A percentile compares a stretch with the other conserved stretches of the same genome.
Evolutionary conservation across 2,888 invertebrate genomes (phyloP).

Genomic region (Auanema sp.): DNA sequence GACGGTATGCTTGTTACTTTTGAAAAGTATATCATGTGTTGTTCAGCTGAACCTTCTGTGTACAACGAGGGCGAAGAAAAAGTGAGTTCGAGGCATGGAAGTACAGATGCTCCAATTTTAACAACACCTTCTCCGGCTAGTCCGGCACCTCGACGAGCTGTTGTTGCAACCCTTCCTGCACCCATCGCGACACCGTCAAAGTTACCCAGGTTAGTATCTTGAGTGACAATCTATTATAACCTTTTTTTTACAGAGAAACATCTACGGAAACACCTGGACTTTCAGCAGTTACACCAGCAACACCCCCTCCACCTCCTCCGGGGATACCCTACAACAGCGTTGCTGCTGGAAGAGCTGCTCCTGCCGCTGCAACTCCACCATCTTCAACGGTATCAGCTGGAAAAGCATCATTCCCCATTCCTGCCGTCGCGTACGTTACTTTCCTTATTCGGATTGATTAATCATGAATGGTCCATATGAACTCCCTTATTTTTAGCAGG

Average conservation of each 20-base stretch:
- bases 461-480: neutral
- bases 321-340: conserved; percentile 61
- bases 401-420: conserved; percentile 20
- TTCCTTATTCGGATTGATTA: neutral
- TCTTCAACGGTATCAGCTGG: conserved; percentile 15
- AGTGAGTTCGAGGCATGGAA: conserved; percentile 19
- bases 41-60: neutral
- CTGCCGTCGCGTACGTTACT: conserved; percentile 13
- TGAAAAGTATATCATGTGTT: neutral
- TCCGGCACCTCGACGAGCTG: conserved; percentile 21
- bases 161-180: conserved; percentile 9
- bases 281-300: conserved; percentile 54
- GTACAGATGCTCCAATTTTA: conserved; percentile 16
- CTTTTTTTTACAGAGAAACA: conserved; percentile 13
- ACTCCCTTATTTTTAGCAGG: conserved; percentile 17
- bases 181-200: conserved; percentile 12
- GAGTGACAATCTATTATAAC: neutral
- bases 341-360: conserved; percentile 44
- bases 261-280: conserved; percentile 7
- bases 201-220: conserved; percentile 18
- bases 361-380: conserved; percentile 16
- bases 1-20: conserved; percentile 16
- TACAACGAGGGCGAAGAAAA: conserved; percentile 5
- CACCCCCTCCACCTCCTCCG: conserved; percentile 53
- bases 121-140: conserved; percentile 20